These are phyloP conservation scores for Diaphora mendica DNA, from an alignment of 2,888 invertebrate species.

Conservation along the genomic window DNA sequence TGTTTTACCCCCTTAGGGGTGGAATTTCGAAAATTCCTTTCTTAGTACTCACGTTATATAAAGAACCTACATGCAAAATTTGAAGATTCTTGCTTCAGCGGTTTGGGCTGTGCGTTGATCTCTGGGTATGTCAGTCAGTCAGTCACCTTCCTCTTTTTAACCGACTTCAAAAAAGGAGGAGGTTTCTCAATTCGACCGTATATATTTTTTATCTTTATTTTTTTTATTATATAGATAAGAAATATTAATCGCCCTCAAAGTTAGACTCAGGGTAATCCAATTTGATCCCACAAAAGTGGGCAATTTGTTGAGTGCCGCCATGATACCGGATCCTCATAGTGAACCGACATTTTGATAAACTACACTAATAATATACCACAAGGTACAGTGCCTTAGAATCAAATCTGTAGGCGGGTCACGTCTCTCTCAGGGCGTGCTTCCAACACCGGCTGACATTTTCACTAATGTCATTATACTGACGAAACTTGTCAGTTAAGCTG, in stretches of 20 bases:
- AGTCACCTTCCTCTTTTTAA: too few relatives aligned
- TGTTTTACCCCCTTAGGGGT: too few relatives aligned
- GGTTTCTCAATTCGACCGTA: too few relatives aligned
- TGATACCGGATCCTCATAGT: slow-evolving; percentile 57
- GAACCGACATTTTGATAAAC: slow-evolving; percentile 76
- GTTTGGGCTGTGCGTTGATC: too few relatives aligned
- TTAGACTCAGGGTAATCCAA: slow-evolving; percentile 57
- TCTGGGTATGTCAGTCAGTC: too few relatives aligned
- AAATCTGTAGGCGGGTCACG: slow-evolving; percentile 51
- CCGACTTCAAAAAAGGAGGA: too few relatives aligned
- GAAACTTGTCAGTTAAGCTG: slow-evolving; percentile 58
- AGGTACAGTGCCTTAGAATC: slow-evolving; percentile 44
- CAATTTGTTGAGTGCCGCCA: slow-evolving; percentile 73
- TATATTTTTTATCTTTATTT: too few relatives aligned
- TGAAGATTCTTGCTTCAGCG: too few relatives aligned
- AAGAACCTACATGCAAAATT: too few relatives aligned
- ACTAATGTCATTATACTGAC: slow-evolving; percentile 73
- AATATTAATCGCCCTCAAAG: slow-evolving; percentile 45
- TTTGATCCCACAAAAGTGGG: slow-evolving; percentile 64
- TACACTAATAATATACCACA: slow-evolving; percentile 71
- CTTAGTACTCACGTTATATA: too few relatives aligned
- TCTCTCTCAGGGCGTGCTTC: slow-evolving; percentile 58
- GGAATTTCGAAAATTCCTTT: too few relatives aligned
- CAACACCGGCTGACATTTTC: slow-evolving; percentile 74
- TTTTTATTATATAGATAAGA: too few relatives aligned